Base-by-base conservation (phyloP, 2,797 vertebrate species). In the Numenius phaeopus region DNA sequence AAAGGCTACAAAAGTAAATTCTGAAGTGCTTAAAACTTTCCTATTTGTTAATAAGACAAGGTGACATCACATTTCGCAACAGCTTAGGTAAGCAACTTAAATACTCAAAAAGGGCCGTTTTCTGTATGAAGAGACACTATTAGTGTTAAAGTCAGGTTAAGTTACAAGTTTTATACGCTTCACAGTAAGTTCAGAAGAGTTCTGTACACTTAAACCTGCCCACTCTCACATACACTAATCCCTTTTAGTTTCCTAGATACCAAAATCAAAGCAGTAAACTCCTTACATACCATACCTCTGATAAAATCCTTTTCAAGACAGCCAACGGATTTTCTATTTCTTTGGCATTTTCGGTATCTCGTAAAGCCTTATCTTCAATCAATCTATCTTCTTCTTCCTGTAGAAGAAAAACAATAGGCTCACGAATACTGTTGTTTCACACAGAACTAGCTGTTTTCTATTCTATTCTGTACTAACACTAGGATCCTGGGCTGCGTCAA, bases 351-450 rank as follows among this genome's bases (percentile, higher is more conserved):
- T 98, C 98, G 65, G 67, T 85, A 32, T 93, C 92, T 91, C 89
- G 95, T 71, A 94, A 83, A 84, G 95, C 92, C 73, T 92, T 95
- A 30, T 98, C 93, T 93, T 98, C 97, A 49, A 83, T 73, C 46
- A 96, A 91, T 92, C 98, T 98, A 70, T 81, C 87, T 54, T 99
- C 98, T 39, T 99, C 98, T 62, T 99, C 98, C 99, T 99, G 88
- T 72, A 22, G 88, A 97, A 72, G 30, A 95, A 95, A 87, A 94
- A 58, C 2, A 91, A 32, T 4, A 58, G 40, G 66, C 64, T 77
- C 40, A 44, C 14, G 83, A 62, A 55, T 20, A 42, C 4, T 37
- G 22, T 11, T 26, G 27, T 66, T 78, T 44, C 76, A 81, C 66
- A 72, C 7, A 39, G 10, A n/a, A 7, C 11, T 3, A n/a, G 47